These are phyloP conservation scores for Pemphredon lugubris DNA, from an alignment of 2,888 invertebrate species.

Conservation along the genomic window DNA sequence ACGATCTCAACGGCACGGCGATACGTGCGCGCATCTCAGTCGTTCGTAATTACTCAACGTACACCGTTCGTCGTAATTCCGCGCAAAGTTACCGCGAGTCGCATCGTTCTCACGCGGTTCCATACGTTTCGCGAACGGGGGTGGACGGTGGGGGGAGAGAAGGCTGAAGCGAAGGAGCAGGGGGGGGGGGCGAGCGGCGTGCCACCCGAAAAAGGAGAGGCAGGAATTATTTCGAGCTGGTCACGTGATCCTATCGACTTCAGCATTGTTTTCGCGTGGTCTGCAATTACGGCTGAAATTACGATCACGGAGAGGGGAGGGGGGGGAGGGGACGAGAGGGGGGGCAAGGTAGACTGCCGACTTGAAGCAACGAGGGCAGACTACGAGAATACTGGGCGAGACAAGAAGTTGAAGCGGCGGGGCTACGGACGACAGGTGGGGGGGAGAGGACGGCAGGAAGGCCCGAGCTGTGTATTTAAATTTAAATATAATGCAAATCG, in stretches of 20 bases:
- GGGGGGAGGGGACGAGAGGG: conserved; percentile 25
- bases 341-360: conserved; percentile 32
- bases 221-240: conserved; percentile 62
- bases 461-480: conserved; percentile 68
- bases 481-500: conserved; percentile 79
- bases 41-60: too few relatives aligned
- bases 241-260: conserved; percentile 66
- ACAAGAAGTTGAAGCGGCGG: conserved; percentile 48
- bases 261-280: conserved; percentile 68
- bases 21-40: too few relatives aligned
- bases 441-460: conserved; percentile 38
- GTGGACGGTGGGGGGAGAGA: too few relatives aligned
- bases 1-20: too few relatives aligned
- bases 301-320: conserved; percentile 55
- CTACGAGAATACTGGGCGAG: conserved; percentile 5
- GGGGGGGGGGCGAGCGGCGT: conserved; percentile 19
- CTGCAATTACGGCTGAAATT: conserved; percentile 65
- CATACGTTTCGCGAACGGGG: conserved; percentile 47
- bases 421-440: conserved; percentile 29
- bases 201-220: conserved; percentile 40
- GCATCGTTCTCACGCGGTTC: conserved; percentile 46
- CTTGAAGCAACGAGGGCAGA: conserved; percentile 38
- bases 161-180: too few relatives aligned
- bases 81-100: too few relatives aligned
- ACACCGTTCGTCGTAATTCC: too few relatives aligned